Percentiles rank a stretch among this genome's conserved stretches.
Conservation (phyloP, 1,140 invertebrate species). For the Pentalonia nigronervosa region DNA sequence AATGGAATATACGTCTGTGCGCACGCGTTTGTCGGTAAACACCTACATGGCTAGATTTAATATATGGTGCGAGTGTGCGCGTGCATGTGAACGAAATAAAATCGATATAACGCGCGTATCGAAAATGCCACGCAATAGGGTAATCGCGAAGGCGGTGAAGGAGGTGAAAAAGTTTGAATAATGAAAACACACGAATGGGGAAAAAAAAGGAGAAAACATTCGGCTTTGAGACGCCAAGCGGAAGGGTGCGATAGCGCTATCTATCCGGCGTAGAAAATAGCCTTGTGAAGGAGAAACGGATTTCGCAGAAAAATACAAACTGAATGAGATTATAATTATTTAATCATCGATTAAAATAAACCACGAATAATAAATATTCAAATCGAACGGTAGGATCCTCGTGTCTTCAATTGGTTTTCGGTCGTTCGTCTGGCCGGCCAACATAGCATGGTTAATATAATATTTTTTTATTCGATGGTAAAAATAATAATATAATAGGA, state of each 20-base stretch:
- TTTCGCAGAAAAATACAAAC: too few species aligned
- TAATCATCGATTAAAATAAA: too few species aligned
- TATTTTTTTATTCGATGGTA: too few species aligned
- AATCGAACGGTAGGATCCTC: too few species aligned
- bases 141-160: not conserved
- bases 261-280: not conserved
- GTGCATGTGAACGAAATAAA: not conserved
- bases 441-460: too few species aligned
- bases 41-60: not conserved
- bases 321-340: too few species aligned
- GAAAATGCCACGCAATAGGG: not conserved
- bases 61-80: not conserved
- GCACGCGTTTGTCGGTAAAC: not conserved
- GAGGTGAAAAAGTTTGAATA: not conserved
- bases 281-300: not conserved
- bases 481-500: too few species aligned
- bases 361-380: too few species aligned
- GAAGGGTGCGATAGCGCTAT: not conserved
- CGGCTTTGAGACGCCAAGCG: not conserved
- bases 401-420: too few species aligned
- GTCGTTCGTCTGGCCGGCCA: too few species aligned
- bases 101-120: conserved; percentile 23
- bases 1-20: not conserved
- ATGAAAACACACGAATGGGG: not conserved
- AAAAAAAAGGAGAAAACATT: not conserved